phyloP scores from a whole-genome alignment of 2,888 invertebrate species.

The Physocephala rufipes region DNA sequence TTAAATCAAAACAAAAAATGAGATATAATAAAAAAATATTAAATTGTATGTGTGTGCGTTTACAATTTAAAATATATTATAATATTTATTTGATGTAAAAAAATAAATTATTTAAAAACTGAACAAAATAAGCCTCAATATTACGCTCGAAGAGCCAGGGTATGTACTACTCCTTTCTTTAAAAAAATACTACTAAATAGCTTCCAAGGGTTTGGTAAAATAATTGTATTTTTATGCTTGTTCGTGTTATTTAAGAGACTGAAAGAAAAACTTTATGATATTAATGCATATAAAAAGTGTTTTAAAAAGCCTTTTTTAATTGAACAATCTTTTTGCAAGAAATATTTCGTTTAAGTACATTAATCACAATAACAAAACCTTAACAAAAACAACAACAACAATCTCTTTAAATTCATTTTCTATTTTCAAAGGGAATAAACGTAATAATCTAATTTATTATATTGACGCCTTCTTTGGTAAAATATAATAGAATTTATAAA shows the following conservation, averaged over 20 bases:
- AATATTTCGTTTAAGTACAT: too few species aligned
- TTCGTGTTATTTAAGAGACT: not conserved
- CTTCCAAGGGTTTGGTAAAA: not conserved
- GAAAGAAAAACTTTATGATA: not conserved
- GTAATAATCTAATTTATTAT: not conserved
- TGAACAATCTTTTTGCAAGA: too few species aligned
- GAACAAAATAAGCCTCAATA: conserved; percentile 2
- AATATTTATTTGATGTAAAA: not conserved
- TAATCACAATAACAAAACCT: not conserved
- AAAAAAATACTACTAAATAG: not conserved
- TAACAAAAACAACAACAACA: too few species aligned
- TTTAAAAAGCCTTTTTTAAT: not conserved
- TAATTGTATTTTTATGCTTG: not conserved
- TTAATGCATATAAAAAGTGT: not conserved
- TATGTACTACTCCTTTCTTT: not conserved
- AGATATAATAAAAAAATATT: too few species aligned
- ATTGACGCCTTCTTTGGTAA: too few species aligned
- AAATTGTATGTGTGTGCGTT: not conserved
- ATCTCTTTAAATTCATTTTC: too few species aligned
- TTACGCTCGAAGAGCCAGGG: not conserved
- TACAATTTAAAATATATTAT: not conserved
- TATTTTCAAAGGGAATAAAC: not conserved
- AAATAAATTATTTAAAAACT: not conserved
- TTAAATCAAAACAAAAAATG: too few species aligned
- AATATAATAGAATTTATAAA: too few species aligned